A percentile compares a stretch with the other conserved stretches of the same genome.
Conservation (phyloP, 2,797 vertebrate species). For the Acipenser ruthenus region DNA sequence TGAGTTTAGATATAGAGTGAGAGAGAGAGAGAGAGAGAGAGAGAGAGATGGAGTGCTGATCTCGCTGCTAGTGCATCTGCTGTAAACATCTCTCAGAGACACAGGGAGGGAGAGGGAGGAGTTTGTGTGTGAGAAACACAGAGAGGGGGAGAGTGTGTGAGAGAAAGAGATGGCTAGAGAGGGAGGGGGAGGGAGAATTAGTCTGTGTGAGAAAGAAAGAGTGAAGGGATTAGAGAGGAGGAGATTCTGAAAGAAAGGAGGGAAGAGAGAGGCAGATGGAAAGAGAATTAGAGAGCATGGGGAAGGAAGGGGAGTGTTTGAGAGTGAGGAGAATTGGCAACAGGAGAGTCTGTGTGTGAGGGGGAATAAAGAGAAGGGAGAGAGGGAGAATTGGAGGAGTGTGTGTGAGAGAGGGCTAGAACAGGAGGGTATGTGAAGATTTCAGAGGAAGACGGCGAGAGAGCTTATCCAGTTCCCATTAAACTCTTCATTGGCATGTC, state of each 20-base stretch:
- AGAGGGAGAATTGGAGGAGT: too few relatives aligned
- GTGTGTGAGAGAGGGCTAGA: too few relatives aligned
- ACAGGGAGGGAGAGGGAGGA: slow-evolving; percentile 10
- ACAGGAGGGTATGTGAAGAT: too few relatives aligned
- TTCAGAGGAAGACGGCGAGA: too few relatives aligned
- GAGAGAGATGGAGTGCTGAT: too few relatives aligned
- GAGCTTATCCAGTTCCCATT: too few relatives aligned
- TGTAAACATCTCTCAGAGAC: too few relatives aligned
- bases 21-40: too few relatives aligned
- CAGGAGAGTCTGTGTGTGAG: slow-evolving; percentile 37
- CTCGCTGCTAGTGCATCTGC: too few relatives aligned
- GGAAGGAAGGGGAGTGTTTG: slow-evolving; percentile 57
- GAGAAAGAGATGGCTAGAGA: neutral
- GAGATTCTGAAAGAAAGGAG: neutral
- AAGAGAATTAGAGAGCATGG: slow-evolving; percentile 47
- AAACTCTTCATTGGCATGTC: too few relatives aligned
- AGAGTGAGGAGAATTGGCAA: slow-evolving; percentile 43
- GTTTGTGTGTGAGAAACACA: slow-evolving; percentile 14
- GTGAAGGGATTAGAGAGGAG: neutral
- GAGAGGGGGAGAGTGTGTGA: slow-evolving; percentile 6
- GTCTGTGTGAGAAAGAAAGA: slow-evolving; percentile 8
- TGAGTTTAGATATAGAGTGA: too few relatives aligned
- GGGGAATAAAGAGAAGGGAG: slow-evolving; percentile 39
- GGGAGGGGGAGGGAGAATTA: slow-evolving; percentile 18
- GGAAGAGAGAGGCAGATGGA: slow-evolving; percentile 13